Evolutionary conservation across 2,797 vertebrate species (phyloP), one percentile per base, ranked within the genome.

Genomic region (Leptoclinus maculatus): DNA sequence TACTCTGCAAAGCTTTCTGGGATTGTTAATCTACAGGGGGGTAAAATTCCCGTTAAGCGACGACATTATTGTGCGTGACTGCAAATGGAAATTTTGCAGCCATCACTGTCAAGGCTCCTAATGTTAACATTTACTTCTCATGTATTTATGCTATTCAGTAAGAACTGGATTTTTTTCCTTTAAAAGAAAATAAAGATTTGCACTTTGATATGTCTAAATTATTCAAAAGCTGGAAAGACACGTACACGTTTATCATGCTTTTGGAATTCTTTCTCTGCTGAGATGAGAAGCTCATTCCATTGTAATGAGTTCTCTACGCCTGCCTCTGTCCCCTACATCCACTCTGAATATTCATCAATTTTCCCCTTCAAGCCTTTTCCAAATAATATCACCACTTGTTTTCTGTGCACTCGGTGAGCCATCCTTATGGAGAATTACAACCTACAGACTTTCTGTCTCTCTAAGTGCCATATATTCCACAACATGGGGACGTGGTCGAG

Each of bases 91-190:
- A 87, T 75, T 73, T 54, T 59, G 32, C 78, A 66, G 76, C 51
- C 57, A 85, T 91, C 78, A 80, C 53, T 82, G 82, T 80, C 68
- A 73, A 80, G 62, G 73, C 72, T 78, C 45, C 58, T 76, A 78
- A 80, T 73, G 66, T 60, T 88, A 87, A 87, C 88, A 87, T 88
- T 88, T 88, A 90, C 76, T 76, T 90, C 71, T 84, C 79, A 87
- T 93, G 90, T 88, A 87, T 91, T 90, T 91, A 91, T 91, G 87
- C 70, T 91, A 91, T 93, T 93, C 88, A 92, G 88, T 80, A 91
- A 90, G 83, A 90, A 87, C 78, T 83, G 62, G 64, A 59, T 25
- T 74, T 72, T 72, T 58, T 74, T 54, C 38, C 23, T 59, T 51
- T 57, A 5, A n/a, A 21, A 21, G 13, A 53, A 10, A 51, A 53